These are phyloP conservation scores for Xiphorhynchus erythropygius DNA, from an alignment of 2,797 vertebrate species.

Conservation along the genomic window DNA sequence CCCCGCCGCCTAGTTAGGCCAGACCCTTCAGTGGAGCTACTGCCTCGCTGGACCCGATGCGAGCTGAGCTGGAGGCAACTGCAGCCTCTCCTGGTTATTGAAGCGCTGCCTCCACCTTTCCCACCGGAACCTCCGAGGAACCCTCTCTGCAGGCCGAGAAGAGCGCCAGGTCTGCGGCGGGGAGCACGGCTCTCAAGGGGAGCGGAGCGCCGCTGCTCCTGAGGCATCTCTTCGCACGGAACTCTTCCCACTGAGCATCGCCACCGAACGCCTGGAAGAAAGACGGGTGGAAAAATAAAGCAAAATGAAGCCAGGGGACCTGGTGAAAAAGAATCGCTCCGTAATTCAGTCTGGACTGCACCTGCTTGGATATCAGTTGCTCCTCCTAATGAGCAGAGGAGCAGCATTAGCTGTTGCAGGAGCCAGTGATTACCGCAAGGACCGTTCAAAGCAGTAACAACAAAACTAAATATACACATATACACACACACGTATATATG, in stretches of 20 bases:
- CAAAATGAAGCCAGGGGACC: background rate
- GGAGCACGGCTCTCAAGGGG: background rate
- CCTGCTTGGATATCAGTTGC: background rate
- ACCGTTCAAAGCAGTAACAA: background rate
- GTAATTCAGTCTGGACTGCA: background rate
- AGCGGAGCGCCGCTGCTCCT: background rate
- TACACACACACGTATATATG: background rate
- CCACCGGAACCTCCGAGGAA: background rate
- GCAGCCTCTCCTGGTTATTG: background rate
- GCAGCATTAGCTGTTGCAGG: background rate
- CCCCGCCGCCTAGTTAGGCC: no score
- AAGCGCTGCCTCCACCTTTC: background rate
- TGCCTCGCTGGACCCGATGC: background rate
- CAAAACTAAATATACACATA: background rate
- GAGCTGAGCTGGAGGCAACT: background rate
- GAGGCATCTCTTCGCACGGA: background rate
- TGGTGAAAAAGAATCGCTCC: background rate
- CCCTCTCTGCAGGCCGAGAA: background rate
- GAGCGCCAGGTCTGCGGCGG: fast-evolving
- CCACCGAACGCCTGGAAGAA: background rate
- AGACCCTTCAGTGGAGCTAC: background rate
- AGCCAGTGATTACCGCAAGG: background rate
- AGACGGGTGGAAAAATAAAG: background rate
- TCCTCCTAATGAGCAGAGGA: background rate
- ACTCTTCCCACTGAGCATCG: no score